These are phyloP conservation scores for Hassar affinis DNA, from an alignment of 2,113 vertebrate species.

Conservation along the genomic window DNA sequence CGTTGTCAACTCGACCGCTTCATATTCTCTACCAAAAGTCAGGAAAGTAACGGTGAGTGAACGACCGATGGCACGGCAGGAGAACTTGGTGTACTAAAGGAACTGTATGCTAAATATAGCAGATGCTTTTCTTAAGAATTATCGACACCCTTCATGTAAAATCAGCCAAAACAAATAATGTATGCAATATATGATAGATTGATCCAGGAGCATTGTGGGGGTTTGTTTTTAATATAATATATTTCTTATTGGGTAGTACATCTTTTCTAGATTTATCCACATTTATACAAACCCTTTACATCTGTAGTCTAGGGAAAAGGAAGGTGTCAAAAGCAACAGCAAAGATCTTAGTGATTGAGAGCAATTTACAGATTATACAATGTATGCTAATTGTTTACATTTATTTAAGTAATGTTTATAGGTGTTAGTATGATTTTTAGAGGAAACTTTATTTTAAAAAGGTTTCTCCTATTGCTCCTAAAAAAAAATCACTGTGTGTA, in stretches of 20 bases:
- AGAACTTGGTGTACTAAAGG: not conserved
- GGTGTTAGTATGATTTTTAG: not conserved
- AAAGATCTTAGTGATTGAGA: not conserved
- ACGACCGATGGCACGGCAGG: not conserved
- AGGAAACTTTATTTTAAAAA: not conserved
- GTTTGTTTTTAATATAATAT: not conserved
- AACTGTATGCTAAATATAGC: not conserved
- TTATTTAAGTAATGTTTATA: not conserved
- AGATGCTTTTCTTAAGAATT: not conserved
- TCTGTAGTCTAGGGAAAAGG: not conserved
- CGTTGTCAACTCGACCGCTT: slow-evolving; percentile 87
- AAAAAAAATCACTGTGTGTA: not conserved
- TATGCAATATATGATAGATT: not conserved
- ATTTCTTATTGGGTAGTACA: not conserved
- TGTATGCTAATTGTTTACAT: not conserved
- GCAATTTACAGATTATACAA: not conserved
- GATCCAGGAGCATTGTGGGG: not conserved
- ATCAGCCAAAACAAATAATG: not conserved
- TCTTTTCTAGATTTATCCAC: not conserved
- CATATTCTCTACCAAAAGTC: slow-evolving; percentile 81
- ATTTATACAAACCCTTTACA: not conserved
- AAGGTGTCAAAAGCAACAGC: not conserved
- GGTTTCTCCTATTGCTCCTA: not conserved
- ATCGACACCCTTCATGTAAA: not conserved
- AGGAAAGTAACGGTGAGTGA: slow-evolving; percentile 65